phyloP scores from a whole-genome alignment of 2,888 invertebrate genomes.

The Eustalomyia histrio region DNA sequence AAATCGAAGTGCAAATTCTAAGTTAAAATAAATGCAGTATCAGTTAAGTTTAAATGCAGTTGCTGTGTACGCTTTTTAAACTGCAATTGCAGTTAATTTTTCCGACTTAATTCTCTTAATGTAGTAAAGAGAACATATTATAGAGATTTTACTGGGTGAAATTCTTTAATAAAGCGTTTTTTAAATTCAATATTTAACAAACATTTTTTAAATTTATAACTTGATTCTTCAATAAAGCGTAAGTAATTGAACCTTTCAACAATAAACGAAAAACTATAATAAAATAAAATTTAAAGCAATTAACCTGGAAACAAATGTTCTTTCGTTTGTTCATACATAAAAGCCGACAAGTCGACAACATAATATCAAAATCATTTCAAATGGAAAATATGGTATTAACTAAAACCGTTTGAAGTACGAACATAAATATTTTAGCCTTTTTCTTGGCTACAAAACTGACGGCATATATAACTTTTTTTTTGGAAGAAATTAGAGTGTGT shows the following conservation, averaged over 20 bases:
- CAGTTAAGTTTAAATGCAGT: no score
- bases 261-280: constrained; percentile 54
- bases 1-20: no score
- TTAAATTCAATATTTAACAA: no score
- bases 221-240: constrained; percentile 48
- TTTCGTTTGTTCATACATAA: constrained; percentile 30
- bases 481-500: constrained; percentile 39
- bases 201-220: no score
- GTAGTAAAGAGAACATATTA: no score
- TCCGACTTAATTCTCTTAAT: no score
- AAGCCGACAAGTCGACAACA: constrained; percentile 61
- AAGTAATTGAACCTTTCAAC: constrained; percentile 54
- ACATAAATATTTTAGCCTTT: constrained; percentile 12
- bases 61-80: no score
- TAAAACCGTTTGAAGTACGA: constrained; percentile 56
- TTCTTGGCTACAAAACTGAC: constrained; percentile 41
- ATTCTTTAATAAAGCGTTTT: no score
- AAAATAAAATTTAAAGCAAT: constrained; percentile 56
- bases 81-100: no score
- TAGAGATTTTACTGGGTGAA: no score
- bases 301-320: constrained; percentile 54
- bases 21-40: no score
- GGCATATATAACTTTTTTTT: constrained; percentile 24
- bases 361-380: constrained; percentile 59
- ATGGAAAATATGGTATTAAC: constrained; percentile 63